Percentiles rank a stretch among this genome's conserved stretches.
phyloP scores from a whole-genome alignment of 1,140 invertebrate genomes.

The Plutomurus gul region DNA sequence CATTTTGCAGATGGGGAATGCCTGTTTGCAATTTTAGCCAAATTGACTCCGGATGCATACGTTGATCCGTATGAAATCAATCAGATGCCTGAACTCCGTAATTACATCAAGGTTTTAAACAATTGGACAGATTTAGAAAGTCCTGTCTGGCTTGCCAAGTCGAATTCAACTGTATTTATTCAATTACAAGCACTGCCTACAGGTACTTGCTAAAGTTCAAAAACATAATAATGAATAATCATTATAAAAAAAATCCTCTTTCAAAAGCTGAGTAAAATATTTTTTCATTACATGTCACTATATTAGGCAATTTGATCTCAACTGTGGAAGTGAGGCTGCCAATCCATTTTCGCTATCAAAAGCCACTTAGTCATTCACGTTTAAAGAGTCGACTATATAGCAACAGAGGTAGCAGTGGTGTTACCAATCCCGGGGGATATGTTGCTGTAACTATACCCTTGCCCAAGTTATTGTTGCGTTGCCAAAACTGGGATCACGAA shows the following conservation, averaged over 20 bases:
- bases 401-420: neutral
- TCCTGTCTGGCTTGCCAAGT: conserved; percentile 46
- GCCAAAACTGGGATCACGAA: conserved; percentile 42
- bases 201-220: neutral
- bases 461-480: conserved; percentile 46
- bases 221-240: neutral
- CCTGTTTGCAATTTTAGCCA: conserved; percentile 41
- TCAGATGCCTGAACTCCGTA: neutral
- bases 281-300: neutral
- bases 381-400: conserved; percentile 19
- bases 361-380: conserved; percentile 51
- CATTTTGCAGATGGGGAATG: conserved; percentile 48
- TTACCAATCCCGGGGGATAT: conserved; percentile 43
- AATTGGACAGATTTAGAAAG: conserved; percentile 53
- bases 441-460: conserved; percentile 47
- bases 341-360: conserved; percentile 53
- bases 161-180: conserved; percentile 52
- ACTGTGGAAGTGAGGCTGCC: conserved; percentile 45
- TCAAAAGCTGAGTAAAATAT: neutral
- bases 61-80: conserved; percentile 52
- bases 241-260: neutral
- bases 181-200: conserved; percentile 47
- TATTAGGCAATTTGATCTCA: conserved; percentile 49
- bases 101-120: conserved; percentile 44
- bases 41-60: conserved; percentile 44